A percentile compares a stretch with the other conserved stretches of the same genome.
Conservation (phyloP, 1,140 invertebrate species). For the Drosophila gunungcola region DNA sequence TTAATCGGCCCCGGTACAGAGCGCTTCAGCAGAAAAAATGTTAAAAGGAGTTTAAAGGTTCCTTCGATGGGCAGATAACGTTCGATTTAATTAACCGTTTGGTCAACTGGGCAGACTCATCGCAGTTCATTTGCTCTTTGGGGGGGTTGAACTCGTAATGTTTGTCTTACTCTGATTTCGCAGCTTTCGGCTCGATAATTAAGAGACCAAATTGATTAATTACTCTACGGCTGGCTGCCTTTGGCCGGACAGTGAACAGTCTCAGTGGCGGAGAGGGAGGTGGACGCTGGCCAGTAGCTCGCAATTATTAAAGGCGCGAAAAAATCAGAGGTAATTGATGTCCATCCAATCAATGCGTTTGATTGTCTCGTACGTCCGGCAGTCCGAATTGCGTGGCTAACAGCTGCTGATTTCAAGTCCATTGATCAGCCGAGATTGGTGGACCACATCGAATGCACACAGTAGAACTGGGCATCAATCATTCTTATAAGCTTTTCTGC, state of each 20-base stretch:
- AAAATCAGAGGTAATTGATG: conserved; percentile 34
- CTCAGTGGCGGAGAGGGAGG: not conserved
- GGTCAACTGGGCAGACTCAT: not conserved
- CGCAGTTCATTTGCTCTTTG: conserved; percentile 2
- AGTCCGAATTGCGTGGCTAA: not conserved
- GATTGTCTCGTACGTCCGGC: conserved; percentile 25
- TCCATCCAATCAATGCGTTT: conserved; percentile 49
- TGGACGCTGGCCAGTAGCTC: conserved; percentile 5
- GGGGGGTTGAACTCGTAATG: conserved; percentile 5
- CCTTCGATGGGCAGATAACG: not conserved
- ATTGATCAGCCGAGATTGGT: not conserved
- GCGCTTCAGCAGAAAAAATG: not conserved
- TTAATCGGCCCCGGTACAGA: conserved; percentile 25
- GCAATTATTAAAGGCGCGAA: conserved; percentile 52
- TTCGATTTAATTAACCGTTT: conserved; percentile 15
- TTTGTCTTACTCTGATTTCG: conserved; percentile 36
- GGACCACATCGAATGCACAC: too few relatives aligned
- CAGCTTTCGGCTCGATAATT: conserved; percentile 29
- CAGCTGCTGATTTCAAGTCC: not conserved
- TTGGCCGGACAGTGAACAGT: not conserved
- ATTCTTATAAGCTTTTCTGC: not conserved
- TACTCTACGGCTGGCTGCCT: conserved; percentile 34
- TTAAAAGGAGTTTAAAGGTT: not conserved
- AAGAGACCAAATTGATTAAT: conserved; percentile 65
- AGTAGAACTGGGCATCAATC: too few relatives aligned